Percentiles rank a stretch among this genome's conserved stretches.
phyloP scores from a whole-genome alignment of 2,113 vertebrate species.

The Chaenogobius annularis region DNA sequence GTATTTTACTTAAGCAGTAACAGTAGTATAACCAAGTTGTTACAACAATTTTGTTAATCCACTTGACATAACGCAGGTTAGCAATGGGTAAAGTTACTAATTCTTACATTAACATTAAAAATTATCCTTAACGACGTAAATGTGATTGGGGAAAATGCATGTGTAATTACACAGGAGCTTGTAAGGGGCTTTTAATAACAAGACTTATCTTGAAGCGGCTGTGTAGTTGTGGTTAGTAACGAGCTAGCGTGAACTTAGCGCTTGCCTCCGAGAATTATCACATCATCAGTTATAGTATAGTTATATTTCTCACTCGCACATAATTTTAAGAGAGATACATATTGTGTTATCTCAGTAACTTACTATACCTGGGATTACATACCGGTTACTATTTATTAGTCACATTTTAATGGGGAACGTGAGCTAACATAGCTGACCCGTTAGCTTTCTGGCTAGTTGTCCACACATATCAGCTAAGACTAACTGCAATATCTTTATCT shows the following conservation, averaged over 20 bases:
- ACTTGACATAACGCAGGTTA: constrained; percentile 40
- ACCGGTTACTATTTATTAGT: constrained; percentile 32
- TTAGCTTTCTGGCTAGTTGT: constrained; percentile 63
- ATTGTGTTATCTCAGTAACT: background rate
- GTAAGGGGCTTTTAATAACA: constrained; percentile 53
- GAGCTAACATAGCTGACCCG: constrained; percentile 50
- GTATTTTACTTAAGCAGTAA: background rate
- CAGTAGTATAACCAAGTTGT: background rate
- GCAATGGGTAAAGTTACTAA: constrained; percentile 45
- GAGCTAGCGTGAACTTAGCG: constrained; percentile 56
- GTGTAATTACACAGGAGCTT: constrained; percentile 5
- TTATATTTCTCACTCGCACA: background rate
- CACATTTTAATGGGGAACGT: constrained; percentile 40
- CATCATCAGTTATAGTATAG: background rate
- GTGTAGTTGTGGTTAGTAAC: constrained; percentile 44
- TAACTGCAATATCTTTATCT: constrained; percentile 28
- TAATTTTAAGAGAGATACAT: background rate
- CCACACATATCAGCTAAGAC: constrained; percentile 46
- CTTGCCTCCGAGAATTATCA: constrained; percentile 2
- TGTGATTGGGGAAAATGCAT: background rate
- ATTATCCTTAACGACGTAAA: background rate
- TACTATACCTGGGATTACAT: constrained; percentile 1
- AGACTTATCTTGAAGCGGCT: constrained; percentile 60
- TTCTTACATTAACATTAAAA: background rate
- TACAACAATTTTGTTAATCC: constrained; percentile 31